Evolutionary conservation across 2,113 vertebrate species (phyloP).

Genomic region (Austrofundulus limnaeus): DNA sequence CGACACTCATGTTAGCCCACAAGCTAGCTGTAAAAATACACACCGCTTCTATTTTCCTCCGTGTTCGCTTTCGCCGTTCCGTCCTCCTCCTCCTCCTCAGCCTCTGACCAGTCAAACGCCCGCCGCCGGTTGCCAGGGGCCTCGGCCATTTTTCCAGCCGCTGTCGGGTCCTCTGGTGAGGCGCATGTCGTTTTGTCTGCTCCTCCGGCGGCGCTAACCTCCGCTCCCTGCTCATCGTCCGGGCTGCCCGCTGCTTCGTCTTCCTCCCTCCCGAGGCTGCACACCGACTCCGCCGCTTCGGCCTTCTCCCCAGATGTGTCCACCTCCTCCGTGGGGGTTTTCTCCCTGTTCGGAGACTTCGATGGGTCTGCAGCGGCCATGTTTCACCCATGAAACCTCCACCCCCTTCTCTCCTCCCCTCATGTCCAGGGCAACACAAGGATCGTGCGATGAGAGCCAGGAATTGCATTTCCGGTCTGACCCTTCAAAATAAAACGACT

Average conservation of each 20-base stretch:
- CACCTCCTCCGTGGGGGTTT: conserved; percentile 51
- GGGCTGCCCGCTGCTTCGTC: conserved; percentile 17
- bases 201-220: conserved; percentile 52
- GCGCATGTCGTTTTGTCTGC: conserved; percentile 53
- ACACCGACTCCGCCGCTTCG: conserved; percentile 16
- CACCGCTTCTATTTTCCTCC: conserved; percentile 55
- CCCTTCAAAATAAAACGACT: conserved; percentile 60
- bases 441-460: conserved; percentile 37
- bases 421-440: conserved; percentile 44
- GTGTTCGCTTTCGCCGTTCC: conserved; percentile 5
- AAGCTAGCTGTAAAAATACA: conserved; percentile 44
- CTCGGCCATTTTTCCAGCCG: conserved; percentile 51
- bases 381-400: conserved; percentile 75
- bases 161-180: conserved; percentile 37
- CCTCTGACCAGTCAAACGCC: conserved; percentile 59
- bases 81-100: conserved; percentile 66
- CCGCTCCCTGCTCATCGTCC: conserved; percentile 4
- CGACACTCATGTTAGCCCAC: conserved; percentile 28
- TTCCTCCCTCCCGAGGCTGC: not conserved
- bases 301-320: conserved; percentile 27
- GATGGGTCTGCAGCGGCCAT: conserved; percentile 76
- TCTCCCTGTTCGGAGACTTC: conserved; percentile 57
- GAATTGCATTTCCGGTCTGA: conserved; percentile 28
- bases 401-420: conserved; percentile 14
- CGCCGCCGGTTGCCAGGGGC: conserved; percentile 30